These are phyloP conservation scores for Globodera rostochiensis DNA, from an alignment of 1,140 invertebrate genomes.

Conservation along the genomic window DNA sequence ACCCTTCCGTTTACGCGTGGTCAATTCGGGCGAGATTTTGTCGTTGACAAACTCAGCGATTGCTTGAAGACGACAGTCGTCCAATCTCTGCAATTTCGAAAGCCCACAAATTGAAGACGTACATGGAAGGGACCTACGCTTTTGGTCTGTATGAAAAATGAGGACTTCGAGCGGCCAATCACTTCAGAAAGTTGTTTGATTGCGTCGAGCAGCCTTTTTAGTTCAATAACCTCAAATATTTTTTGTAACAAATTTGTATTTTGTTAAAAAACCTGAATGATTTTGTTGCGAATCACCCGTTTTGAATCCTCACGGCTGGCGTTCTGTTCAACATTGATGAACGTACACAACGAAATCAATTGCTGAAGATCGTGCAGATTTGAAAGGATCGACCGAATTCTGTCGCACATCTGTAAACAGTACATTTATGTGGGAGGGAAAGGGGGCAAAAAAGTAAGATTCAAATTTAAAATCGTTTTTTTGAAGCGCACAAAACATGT, in stretches of 20 bases:
- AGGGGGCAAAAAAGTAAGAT: not conserved
- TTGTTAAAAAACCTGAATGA: constrained; percentile 37
- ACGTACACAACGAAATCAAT: constrained; percentile 50
- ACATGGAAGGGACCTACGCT: constrained; percentile 12
- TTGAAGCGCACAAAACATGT: not conserved
- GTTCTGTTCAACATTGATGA: constrained; percentile 10
- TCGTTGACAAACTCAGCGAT: constrained; percentile 41
- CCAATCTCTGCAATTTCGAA: constrained; percentile 36
- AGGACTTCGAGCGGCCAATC: constrained; percentile 17
- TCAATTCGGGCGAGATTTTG: constrained; percentile 33
- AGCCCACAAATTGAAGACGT: not conserved
- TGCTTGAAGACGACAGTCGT: constrained; percentile 34
- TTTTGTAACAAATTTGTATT: too few relatives aligned
- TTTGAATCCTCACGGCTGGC: constrained; percentile 34
- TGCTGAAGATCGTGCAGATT: constrained; percentile 42
- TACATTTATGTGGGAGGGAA: too few relatives aligned
- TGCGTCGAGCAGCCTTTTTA: constrained; percentile 32
- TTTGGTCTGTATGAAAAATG: constrained; percentile 34
- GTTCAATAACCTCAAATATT: not conserved
- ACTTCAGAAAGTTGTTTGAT: constrained; percentile 15
- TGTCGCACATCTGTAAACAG: constrained; percentile 36
- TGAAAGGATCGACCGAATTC: constrained; percentile 40
- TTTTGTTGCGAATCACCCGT: constrained; percentile 43
- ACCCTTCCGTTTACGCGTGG: constrained; percentile 31
- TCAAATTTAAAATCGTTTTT: constrained; percentile 15